Percentiles rank a stretch among this genome's conserved stretches.
Evolutionary conservation across 2,797 vertebrate species (phyloP).

Genomic region (Hybognathus amarus): DNA sequence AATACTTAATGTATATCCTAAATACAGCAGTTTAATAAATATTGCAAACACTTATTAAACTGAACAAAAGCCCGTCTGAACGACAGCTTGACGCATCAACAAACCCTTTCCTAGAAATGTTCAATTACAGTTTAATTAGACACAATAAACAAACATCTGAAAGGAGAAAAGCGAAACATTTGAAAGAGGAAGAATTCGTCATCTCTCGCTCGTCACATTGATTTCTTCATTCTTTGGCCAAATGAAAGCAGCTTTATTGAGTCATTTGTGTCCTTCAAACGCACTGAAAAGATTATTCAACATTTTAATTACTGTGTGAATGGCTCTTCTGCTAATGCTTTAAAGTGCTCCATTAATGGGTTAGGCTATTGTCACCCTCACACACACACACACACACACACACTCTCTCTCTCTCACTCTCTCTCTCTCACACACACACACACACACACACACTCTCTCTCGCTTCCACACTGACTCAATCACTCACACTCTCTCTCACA

Average conservation of each 20-base stretch:
- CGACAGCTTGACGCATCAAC: neutral
- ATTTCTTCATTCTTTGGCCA: constrained; percentile 75
- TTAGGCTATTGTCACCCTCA: constrained; percentile 75
- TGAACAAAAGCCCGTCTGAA: neutral
- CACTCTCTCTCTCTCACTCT: no score
- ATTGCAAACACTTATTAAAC: neutral
- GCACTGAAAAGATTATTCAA: constrained; percentile 98
- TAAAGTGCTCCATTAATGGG: constrained; percentile 78
- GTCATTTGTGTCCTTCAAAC: constrained; percentile 93
- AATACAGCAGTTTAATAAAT: neutral
- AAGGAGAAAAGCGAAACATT: constrained; percentile 85
- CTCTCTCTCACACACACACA: constrained; percentile 14
- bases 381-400: constrained; percentile 17
- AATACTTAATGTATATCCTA: neutral
- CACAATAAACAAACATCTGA: constrained; percentile 39
- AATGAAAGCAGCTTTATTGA: constrained; percentile 78
- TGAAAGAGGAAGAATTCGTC: constrained; percentile 91
- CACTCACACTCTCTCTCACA: no score
- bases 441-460: no score
- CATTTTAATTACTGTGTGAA: constrained; percentile 99
- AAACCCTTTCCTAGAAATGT: constrained; percentile 75
- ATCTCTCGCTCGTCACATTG: constrained; percentile 86
- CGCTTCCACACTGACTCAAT: no score
- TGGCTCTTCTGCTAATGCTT: constrained; percentile 86
- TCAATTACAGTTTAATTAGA: constrained; percentile 72